These are phyloP conservation scores for Mirza zaza DNA, from an alignment of 2,113 vertebrate species.

Conservation along the genomic window DNA sequence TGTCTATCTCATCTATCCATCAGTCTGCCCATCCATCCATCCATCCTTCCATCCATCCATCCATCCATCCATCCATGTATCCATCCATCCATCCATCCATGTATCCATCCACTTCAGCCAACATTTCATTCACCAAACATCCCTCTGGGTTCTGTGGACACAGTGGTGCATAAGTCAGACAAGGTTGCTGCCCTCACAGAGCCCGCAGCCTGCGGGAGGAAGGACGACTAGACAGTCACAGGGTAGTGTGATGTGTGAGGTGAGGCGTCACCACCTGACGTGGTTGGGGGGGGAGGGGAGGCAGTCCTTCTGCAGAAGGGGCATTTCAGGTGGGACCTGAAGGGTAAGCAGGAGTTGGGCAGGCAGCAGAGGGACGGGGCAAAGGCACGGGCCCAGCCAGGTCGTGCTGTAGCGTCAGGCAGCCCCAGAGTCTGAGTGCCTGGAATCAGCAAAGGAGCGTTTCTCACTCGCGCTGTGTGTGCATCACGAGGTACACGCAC, in stretches of 20 bases:
- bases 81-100: not conserved
- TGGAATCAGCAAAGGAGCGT: no score
- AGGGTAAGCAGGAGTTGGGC: not conserved
- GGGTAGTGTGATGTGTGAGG: not conserved
- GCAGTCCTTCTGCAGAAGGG: not conserved
- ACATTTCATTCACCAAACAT: not conserved
- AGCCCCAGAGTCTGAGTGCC: not conserved
- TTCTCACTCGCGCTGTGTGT: rapidly evolving
- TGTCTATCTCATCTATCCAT: not conserved
- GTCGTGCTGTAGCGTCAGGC: not conserved
- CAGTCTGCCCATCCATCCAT: not conserved
- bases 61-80: not conserved
- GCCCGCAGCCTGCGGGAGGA: not conserved
- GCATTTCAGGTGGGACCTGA: not conserved
- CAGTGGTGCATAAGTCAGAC: not conserved
- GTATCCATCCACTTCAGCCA: not conserved
- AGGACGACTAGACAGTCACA: not conserved
- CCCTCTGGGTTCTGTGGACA: not conserved
- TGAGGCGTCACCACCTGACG: not conserved
- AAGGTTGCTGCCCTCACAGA: not conserved
- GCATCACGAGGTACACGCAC: rapidly evolving
- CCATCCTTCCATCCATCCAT: not conserved
- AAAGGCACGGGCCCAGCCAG: not conserved
- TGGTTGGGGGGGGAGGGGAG: not conserved
- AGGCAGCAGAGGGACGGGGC: not conserved